A percentile compares a stretch with the other conserved stretches of the same genome.
Conservation (phyloP, 2,797 vertebrate genomes). For the Champsocephalus gunnari region DNA sequence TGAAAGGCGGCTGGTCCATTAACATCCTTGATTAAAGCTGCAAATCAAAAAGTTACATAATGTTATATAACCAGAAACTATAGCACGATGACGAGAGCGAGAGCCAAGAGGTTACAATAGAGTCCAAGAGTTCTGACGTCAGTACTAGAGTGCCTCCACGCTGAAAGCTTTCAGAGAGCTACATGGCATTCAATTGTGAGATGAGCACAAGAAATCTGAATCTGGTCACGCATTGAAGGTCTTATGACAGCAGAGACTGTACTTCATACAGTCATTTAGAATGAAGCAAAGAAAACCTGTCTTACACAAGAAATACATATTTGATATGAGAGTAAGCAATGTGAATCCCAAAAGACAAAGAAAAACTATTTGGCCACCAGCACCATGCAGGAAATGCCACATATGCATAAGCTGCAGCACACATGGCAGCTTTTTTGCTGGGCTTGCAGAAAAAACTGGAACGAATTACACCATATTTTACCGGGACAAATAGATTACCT, state of each 20-base stretch:
- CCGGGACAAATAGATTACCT: constrained; percentile 83
- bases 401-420: constrained; percentile 45
- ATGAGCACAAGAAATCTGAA: constrained; percentile 4
- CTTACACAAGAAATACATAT: background rate
- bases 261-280: constrained; percentile 9
- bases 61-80: constrained; percentile 69
- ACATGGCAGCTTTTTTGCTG: constrained; percentile 61
- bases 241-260: background rate
- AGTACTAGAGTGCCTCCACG: constrained; percentile 12
- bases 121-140: constrained; percentile 15
- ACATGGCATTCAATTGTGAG: constrained; percentile 16
- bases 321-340: background rate
- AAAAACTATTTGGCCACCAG: background rate
- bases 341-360: constrained; percentile 9
- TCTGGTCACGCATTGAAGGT: background rate
- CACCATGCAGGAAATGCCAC: constrained; percentile 29
- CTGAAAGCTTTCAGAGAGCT: constrained; percentile 27
- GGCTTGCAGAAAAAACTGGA: constrained; percentile 66
- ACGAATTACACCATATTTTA: constrained; percentile 78
- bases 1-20: constrained; percentile 29
- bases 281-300: background rate
- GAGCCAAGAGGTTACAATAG: constrained; percentile 15
- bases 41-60: constrained; percentile 73
- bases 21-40: constrained; percentile 42
- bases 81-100: constrained; percentile 34